phyloP scores from a whole-genome alignment of 2,888 invertebrate species.

The Ctena decussata region DNA sequence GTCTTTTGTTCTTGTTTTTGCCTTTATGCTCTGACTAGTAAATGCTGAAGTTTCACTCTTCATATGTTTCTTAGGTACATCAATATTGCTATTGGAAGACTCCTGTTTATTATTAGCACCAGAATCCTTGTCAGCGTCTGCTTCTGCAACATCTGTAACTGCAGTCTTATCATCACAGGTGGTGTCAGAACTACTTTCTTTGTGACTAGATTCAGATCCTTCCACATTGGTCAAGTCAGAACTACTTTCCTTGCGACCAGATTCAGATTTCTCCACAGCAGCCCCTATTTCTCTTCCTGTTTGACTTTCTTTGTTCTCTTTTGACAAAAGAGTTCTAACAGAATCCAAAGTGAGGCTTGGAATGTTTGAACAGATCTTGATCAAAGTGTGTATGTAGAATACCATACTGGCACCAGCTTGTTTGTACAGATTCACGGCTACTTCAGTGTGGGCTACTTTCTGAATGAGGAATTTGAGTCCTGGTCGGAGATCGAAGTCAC shows the following conservation, averaged over 20 bases:
- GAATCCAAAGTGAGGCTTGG: conserved; percentile 61
- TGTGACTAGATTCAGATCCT: not conserved
- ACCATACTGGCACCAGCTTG: conserved; percentile 97
- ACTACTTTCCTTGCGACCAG: too few species aligned
- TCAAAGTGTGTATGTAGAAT: conserved; percentile 92
- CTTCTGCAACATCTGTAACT: not conserved
- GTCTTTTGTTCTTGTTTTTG: not conserved
- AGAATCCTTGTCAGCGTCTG: not conserved
- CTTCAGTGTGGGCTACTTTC: conserved; percentile 88
- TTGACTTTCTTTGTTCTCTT: conserved; percentile 14
- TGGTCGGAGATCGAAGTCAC: conserved; percentile 96
- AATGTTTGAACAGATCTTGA: conserved; percentile 92
- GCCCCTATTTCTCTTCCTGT: not conserved
- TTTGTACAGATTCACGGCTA: conserved; percentile 86
- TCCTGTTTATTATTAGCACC: not conserved
- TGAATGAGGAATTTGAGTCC: conserved; percentile 97
- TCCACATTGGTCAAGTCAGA: not conserved
- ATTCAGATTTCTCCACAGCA: not conserved
- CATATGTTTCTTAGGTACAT: not conserved
- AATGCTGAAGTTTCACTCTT: not conserved
- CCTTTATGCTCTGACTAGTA: not conserved
- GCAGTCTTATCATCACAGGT: not conserved
- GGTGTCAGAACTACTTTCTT: not conserved
- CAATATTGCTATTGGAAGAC: not conserved
- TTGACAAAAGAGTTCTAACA: conserved; percentile 57